Evolutionary conservation across 2,113 vertebrate genomes (phyloP).

Genomic region (Pterophyllum scalare): DNA sequence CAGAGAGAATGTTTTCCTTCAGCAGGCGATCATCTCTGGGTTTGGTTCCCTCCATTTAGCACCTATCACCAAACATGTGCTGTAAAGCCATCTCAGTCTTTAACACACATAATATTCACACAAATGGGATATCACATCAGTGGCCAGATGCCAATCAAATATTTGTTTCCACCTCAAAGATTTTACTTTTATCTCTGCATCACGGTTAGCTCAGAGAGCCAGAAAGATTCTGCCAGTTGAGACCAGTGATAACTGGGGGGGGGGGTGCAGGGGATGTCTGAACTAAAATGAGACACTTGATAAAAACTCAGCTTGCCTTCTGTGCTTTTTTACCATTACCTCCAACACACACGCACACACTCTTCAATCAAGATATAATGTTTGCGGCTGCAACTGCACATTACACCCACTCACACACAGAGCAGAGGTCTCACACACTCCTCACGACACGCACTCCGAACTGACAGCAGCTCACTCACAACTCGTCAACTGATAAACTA

Average conservation of each 20-base stretch:
- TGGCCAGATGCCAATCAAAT: neutral
- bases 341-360: neutral
- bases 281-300: too few relatives aligned
- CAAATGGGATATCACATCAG: conserved; percentile 9
- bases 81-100: conserved; percentile 2
- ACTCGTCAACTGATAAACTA: neutral
- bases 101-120: conserved; percentile 17
- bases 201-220: neutral
- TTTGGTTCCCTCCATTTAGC: neutral
- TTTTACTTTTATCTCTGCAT: neutral
- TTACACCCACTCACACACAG: neutral
- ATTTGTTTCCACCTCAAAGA: neutral
- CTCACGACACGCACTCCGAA: neutral
- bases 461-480: neutral
- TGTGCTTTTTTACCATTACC: conserved; percentile 12
- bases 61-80: conserved; percentile 27
- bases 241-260: neutral
- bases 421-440: neutral
- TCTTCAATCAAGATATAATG: conserved; percentile 15
- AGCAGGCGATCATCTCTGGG: neutral
- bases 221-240: neutral
- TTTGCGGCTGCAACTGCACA: conserved; percentile 12
- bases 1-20: neutral
- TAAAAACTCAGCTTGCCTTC: conserved; percentile 43
- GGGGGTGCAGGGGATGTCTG: too few relatives aligned